Conservation (phyloP, 2,888 invertebrate genomes). For the Nemurella pictetii region DNA sequence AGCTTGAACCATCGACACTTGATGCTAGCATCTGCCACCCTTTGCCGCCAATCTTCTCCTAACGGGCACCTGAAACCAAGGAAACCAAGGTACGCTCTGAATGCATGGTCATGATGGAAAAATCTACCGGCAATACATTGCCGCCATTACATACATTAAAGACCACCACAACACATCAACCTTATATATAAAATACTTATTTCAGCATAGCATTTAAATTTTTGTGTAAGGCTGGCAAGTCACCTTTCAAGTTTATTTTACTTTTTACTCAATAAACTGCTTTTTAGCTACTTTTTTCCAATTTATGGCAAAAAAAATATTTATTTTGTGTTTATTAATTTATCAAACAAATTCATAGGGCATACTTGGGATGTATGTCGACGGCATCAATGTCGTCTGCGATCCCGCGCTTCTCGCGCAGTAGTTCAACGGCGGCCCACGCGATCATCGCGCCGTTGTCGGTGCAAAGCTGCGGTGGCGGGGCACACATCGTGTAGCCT, state of each 20-base stretch:
- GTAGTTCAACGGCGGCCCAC: slow-evolving; percentile 93
- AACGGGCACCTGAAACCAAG: slow-evolving; percentile 57
- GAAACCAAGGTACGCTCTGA: neutral
- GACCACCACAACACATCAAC: too few species aligned
- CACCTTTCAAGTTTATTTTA: too few species aligned
- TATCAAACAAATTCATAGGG: neutral
- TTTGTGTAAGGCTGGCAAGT: too few species aligned
- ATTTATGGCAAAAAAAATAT: neutral
- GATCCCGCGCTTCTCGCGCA: slow-evolving; percentile 56
- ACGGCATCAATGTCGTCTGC: slow-evolving; percentile 61
- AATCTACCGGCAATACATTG: too few species aligned
- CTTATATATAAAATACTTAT: too few species aligned
- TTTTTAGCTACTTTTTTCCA: neutral
- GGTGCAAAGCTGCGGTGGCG: slow-evolving; percentile 85
- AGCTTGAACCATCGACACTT: slow-evolving; percentile 56
- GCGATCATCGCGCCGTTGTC: slow-evolving; percentile 99
- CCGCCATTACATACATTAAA: too few species aligned
- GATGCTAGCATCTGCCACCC: slow-evolving; percentile 61
- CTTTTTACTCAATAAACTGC: too few species aligned
- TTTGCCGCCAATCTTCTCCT: slow-evolving; percentile 62
- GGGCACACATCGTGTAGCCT: slow-evolving; percentile 69
- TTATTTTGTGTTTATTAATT: neutral
- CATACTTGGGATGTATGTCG: slow-evolving; percentile 59
- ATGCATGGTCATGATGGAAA: neutral
- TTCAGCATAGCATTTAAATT: too few species aligned